Conservation (phyloP, 1,140 invertebrate genomes). For the Callitettix versicolor region DNA sequence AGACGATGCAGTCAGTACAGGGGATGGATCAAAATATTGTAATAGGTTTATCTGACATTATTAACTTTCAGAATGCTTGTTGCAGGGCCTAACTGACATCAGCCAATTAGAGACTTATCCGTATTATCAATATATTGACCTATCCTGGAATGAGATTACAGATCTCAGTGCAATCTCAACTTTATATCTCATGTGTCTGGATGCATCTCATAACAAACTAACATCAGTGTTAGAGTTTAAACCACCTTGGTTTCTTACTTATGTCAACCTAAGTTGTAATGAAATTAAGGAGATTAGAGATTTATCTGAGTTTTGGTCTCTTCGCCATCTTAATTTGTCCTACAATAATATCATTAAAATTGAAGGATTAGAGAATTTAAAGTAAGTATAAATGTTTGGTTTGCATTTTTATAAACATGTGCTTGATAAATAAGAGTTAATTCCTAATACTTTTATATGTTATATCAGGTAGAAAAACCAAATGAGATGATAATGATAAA, state of each 20-base stretch:
- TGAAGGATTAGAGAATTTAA: slow-evolving; percentile 3
- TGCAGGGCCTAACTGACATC: neutral
- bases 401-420: no score
- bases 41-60: no score
- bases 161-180: slow-evolving; percentile 4
- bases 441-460: no score
- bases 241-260: slow-evolving; percentile 14
- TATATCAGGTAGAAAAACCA: no score
- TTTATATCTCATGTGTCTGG: slow-evolving; percentile 15
- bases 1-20: no score
- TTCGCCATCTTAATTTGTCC: slow-evolving; percentile 15
- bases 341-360: slow-evolving; percentile 17
- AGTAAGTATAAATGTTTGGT: neutral
- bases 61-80: no score
- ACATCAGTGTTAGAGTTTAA: slow-evolving; percentile 1
- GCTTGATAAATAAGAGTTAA: no score
- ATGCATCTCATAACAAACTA: slow-evolving; percentile 18
- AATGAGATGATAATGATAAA: no score
- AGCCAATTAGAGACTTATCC: neutral
- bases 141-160: slow-evolving; percentile 14
- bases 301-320: slow-evolving; percentile 15
- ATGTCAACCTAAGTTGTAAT: slow-evolving; percentile 18
- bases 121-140: slow-evolving; percentile 17
- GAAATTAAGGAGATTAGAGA: slow-evolving; percentile 14
- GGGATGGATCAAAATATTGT: no score